Conservation (phyloP, 1,140 invertebrate genomes). For the Leptinotarsa lineolata region DNA sequence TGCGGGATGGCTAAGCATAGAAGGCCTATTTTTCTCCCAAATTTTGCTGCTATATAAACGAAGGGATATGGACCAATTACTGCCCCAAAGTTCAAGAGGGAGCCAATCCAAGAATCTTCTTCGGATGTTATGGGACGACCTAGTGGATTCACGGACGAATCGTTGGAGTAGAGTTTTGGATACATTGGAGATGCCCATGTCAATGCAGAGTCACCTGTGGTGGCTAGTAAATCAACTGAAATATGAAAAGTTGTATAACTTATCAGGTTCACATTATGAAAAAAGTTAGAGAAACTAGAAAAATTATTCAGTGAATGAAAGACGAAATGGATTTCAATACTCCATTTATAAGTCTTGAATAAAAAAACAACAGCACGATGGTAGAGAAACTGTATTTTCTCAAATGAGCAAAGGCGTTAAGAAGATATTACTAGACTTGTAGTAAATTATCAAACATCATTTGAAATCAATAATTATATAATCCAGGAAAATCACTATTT, state of each 20-base stretch:
- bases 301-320: no score
- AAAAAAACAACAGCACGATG: no score
- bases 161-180: conserved; percentile 58
- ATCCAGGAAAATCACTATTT: no score
- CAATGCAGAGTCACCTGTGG: conserved; percentile 65
- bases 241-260: conserved; percentile 16
- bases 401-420: no score
- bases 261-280: no score
- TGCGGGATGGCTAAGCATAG: conserved; percentile 60
- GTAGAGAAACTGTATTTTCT: no score
- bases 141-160: conserved; percentile 42
- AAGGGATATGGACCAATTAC: conserved; percentile 59
- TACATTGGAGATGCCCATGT: conserved; percentile 76
- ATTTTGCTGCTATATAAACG: conserved; percentile 50
- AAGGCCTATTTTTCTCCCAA: conserved; percentile 56
- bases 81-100: conserved; percentile 77
- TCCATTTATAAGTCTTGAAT: no score
- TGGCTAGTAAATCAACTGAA: conserved; percentile 67
- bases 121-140: conserved; percentile 55
- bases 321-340: no score
- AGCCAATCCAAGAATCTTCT: conserved; percentile 78
- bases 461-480: no score
- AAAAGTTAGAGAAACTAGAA: no score
- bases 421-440: no score
- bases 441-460: no score